These are phyloP conservation scores for Vireo griseus DNA, from an alignment of 2,797 vertebrate genomes.

Conservation along the genomic window DNA sequence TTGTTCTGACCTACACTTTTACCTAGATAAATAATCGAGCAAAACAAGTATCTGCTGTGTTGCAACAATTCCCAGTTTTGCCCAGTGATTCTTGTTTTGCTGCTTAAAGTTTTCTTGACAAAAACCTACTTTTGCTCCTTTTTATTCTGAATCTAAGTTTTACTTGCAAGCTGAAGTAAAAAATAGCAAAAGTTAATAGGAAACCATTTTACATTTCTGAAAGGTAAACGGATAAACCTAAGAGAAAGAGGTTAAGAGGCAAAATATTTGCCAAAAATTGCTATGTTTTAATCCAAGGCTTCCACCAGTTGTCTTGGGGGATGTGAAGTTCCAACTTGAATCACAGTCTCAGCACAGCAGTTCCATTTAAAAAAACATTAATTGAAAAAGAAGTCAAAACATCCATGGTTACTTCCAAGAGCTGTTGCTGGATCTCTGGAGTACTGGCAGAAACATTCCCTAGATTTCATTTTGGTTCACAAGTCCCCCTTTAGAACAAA, in stretches of 20 bases:
- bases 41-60: not conserved
- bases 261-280: not conserved
- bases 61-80: not conserved
- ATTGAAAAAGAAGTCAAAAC: slow-evolving; percentile 41
- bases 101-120: not conserved
- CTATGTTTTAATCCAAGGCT: not conserved
- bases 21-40: not conserved
- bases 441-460: not conserved
- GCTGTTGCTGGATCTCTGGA: not conserved
- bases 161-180: not conserved
- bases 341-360: not conserved
- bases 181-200: not conserved
- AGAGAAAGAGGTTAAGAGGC: not conserved
- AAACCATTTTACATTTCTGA: not conserved
- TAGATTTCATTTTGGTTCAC: not conserved
- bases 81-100: not conserved
- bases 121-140: not conserved
- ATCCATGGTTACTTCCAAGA: not conserved
- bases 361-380: slow-evolving; percentile 19
- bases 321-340: not conserved
- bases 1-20: not conserved
- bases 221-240: not conserved
- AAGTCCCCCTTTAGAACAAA: not conserved
- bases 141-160: not conserved
- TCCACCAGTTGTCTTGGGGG: not conserved